Evolutionary conservation across 2,113 vertebrate genomes (phyloP).

Genomic region (Stegastes partitus): DNA sequence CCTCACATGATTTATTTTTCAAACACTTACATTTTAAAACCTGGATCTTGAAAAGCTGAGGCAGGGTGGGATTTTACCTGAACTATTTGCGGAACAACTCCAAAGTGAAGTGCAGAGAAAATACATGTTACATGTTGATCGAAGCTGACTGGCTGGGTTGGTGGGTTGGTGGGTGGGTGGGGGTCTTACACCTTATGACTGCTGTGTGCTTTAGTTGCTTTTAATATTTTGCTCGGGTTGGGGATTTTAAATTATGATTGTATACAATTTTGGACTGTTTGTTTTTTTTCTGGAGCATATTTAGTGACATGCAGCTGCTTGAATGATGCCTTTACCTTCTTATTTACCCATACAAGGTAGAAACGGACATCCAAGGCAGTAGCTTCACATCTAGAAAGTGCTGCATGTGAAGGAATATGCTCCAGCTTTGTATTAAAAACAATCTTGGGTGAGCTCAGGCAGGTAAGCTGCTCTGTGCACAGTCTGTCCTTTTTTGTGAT

Average conservation of each 20-base stretch:
- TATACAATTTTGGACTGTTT: conserved; percentile 59
- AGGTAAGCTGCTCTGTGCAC: conserved; percentile 70
- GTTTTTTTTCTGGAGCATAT: conserved; percentile 43
- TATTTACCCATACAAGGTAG: neutral
- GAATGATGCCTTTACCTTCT: conserved; percentile 17
- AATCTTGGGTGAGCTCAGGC: conserved; percentile 89
- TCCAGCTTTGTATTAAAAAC: conserved; percentile 90
- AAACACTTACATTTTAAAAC: neutral
- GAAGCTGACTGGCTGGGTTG: conserved; percentile 49
- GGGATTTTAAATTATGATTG: conserved; percentile 83
- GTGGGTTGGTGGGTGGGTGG: conserved; percentile 65
- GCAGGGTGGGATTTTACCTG: conserved; percentile 43
- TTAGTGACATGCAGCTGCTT: conserved; percentile 36
- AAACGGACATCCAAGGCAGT: neutral
- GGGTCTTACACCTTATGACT: conserved; percentile 86
- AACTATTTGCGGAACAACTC: conserved; percentile 64
- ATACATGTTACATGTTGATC: conserved; percentile 75
- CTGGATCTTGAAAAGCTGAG: conserved; percentile 7
- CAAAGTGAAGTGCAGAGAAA: conserved; percentile 68
- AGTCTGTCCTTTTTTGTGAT: conserved; percentile 61
- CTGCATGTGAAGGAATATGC: conserved; percentile 42
- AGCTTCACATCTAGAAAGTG: conserved; percentile 18
- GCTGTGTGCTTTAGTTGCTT: conserved; percentile 89
- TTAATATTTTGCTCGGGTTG: conserved; percentile 80
- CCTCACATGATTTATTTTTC: conserved; percentile 11